Evolutionary conservation across 2,888 invertebrate genomes (phyloP), one percentile per base, ranked within the genome.

Genomic region (Anarsia innoxiella): DNA sequence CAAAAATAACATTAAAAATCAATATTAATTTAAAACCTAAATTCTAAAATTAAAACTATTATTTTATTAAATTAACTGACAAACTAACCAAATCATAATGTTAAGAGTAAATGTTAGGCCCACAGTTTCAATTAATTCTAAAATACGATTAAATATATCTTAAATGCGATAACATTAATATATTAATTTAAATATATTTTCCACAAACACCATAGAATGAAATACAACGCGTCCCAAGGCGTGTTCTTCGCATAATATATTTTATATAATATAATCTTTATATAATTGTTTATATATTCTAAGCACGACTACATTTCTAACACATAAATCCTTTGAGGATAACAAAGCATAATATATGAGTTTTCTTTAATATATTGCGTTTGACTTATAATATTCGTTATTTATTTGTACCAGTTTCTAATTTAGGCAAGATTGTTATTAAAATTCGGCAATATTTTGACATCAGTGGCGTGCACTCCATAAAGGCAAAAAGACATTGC

Each of bases 131-230:
- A 41, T 12, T 26, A 23, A 29, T 11, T 34, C 12, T 31, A 29
- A 33, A 25, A 37, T 37, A 13, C 13, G 27, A 28, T 16, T 36
- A 32, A 15, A 35, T 31, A 28, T 8, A 8, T 30, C 14, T 34
- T 26, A 37, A 13, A 15, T 25, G n/a, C 6, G 8, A 14, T 35
- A 23, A 27, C 4, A 27, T 12, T 35, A 9, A 12, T 23, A 25
- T 36, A 25, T 14, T 15, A 23, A 10, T 23, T 15, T 15, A 14
- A 10, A 27, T 32, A 37, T 32, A 44, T 36, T 48, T 25, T 53
- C 50, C 39, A 56, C 26, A 58, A 66, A 71, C 66, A 68, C 62
- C 69, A 63, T 60, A 66, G 60, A 69, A 67, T 66, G 56, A 58
- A 69, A 61, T n/a, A 56, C 31, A 38, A 59, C 71, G 66, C 70